Percentiles rank a stretch among this genome's conserved stretches.
Conservation (phyloP, 2,113 vertebrate species). For the Herpailurus yagouaroundi region DNA sequence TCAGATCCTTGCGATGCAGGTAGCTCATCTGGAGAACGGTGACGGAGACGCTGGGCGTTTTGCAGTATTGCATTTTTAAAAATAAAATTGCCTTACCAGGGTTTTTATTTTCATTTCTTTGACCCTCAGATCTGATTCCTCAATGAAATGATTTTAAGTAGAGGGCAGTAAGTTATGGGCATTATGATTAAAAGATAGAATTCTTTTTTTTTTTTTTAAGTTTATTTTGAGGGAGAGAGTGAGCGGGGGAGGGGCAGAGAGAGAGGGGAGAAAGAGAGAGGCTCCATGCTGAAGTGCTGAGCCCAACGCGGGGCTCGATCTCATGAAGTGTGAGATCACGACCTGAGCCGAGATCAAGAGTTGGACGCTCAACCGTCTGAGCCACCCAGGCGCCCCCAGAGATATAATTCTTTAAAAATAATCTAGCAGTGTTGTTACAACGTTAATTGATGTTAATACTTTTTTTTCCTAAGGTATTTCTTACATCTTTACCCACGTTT, state of each 20-base stretch:
- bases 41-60: not conserved
- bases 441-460: not conserved
- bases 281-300: too few species aligned
- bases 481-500: not conserved
- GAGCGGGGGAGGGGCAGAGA: too few species aligned
- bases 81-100: not conserved
- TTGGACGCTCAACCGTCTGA: too few species aligned
- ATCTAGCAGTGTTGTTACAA: not conserved
- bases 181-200: not conserved
- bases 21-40: not conserved
- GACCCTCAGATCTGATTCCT: not conserved
- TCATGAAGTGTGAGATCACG: too few species aligned
- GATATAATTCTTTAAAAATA: not conserved
- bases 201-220: too few species aligned
- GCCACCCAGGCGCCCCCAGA: too few species aligned
- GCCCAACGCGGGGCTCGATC: too few species aligned
- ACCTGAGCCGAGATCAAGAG: too few species aligned
- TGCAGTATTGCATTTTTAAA: not conserved
- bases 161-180: not conserved
- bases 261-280: too few species aligned
- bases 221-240: too few species aligned
- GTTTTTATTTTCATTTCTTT: not conserved
- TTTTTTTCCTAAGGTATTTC: not conserved
- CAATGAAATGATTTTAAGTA: constrained; percentile 8
- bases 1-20: not conserved